Evolutionary conservation across 2,888 invertebrate species (phyloP).

Genomic region (Tetranychus piercei): DNA sequence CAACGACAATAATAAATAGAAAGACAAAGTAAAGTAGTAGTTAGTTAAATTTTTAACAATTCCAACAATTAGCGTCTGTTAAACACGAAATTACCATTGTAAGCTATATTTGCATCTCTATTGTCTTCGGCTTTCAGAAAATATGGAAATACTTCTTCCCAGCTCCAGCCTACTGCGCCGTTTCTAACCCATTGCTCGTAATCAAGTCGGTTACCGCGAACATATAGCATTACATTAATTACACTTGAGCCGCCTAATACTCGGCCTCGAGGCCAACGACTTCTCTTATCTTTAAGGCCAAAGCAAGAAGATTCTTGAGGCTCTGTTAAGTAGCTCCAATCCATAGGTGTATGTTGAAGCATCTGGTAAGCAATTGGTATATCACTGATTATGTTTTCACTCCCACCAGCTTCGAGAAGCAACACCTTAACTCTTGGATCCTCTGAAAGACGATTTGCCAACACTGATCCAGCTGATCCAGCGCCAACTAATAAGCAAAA

Average conservation of each 20-base stretch:
- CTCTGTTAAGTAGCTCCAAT: slow-evolving; percentile 82
- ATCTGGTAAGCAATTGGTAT: slow-evolving; percentile 26
- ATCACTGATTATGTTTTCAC: slow-evolving; percentile 27
- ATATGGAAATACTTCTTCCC: slow-evolving; percentile 59
- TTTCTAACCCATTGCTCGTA: slow-evolving; percentile 69
- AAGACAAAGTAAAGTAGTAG: no score
- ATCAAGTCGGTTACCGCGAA: slow-evolving; percentile 65
- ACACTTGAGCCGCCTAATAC: slow-evolving; percentile 69
- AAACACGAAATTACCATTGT: slow-evolving; percentile 21
- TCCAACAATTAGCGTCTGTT: no score
- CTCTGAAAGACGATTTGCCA: slow-evolving; percentile 51
- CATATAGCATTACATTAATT: slow-evolving; percentile 88
- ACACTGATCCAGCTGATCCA: slow-evolving; percentile 67
- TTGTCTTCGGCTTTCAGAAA: slow-evolving; percentile 41
- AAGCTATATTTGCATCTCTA: slow-evolving; percentile 24
- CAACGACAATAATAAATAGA: no score
- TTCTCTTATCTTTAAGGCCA: slow-evolving; percentile 22
- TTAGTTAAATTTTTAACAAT: no score
- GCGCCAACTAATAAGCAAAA: slow-evolving; percentile 40
- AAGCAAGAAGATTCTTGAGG: slow-evolving; percentile 40
- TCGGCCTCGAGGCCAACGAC: slow-evolving; percentile 30
- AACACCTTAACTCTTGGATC: slow-evolving; percentile 26
- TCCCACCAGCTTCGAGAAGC: slow-evolving; percentile 28
- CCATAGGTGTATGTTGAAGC: slow-evolving; percentile 37
- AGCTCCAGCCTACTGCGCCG: slow-evolving; percentile 76